Evolutionary conservation across 2,113 vertebrate species (phyloP), one percentile per base, ranked within the genome.

Genomic region (Cephalopholis sonnerati): DNA sequence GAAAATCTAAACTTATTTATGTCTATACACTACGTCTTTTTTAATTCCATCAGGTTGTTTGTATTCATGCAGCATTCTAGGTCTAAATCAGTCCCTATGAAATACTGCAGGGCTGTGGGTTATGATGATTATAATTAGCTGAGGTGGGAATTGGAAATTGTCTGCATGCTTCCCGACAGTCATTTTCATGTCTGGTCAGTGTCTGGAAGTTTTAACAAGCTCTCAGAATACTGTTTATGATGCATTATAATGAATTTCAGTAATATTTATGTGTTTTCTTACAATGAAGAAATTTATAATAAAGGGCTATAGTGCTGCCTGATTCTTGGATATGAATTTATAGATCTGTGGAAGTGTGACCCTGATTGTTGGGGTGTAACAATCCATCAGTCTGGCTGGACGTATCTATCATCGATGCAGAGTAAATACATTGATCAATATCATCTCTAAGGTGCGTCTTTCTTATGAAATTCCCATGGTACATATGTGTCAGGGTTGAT

Each of bases 111-210:
- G n/a, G 54, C 68, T 82, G 46, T 57, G 55, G 77, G 41, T 87
- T 74, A 67, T 78, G 80, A 81, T 76, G 72, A 85, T 83, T 81
- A 80, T 84, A 87, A 88, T 87, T 85, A 83, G 46, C 65, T 10
- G 12, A 25, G 65, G 59, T 77, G 46, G 62, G 81, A 80, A 63
- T 66, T 59, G 46, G 58, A 84, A 77, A 78, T 67, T 36, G 13
- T 46, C 58, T 44, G 64, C 22, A 32, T 78, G 44, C 50, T 44
- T 72, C 51, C 22, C 6, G 51, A 77, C 11, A 69, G 17, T 66
- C 24, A 48, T 63, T 79, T 74, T 74, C 27, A 48, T 77, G 61
- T 76, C 83, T 67, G 41, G 63, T 86, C 32, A n/a, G 17, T 73
- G 71, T 77, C 32, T 69, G 50, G 39, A 79, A 27, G 3, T 76